These are phyloP conservation scores for Phenganax subtilis DNA, from an alignment of 92 coral and sea anemone species.

Conservation along the genomic window DNA sequence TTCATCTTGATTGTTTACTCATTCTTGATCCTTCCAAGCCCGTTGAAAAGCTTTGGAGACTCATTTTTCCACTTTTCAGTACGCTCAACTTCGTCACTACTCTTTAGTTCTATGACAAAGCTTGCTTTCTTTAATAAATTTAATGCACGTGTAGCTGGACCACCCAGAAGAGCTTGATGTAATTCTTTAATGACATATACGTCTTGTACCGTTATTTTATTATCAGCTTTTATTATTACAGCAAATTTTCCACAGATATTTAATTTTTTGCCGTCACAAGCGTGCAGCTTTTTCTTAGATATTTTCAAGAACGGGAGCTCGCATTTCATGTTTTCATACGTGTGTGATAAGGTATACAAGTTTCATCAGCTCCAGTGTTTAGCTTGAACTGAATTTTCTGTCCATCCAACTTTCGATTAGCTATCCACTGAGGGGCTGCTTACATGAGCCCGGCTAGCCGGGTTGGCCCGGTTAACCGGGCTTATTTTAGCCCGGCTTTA, in stretches of 20 bases:
- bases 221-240: background rate
- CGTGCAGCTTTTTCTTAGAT: slow-evolving; percentile 1
- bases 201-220: background rate
- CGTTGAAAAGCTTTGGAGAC: slow-evolving; percentile 15
- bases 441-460: too few relatives aligned
- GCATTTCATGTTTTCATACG: background rate
- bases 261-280: slow-evolving; percentile 2
- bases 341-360: background rate
- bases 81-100: background rate
- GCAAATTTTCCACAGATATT: slow-evolving; percentile 3
- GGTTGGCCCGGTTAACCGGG: too few relatives aligned
- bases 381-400: too few relatives aligned
- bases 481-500: too few relatives aligned
- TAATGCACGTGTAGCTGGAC: background rate
- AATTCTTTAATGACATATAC: slow-evolving; percentile 12
- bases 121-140: background rate
- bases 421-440: too few relatives aligned
- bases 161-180: slow-evolving; percentile 21
- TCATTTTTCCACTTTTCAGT: background rate
- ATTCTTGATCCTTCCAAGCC: slow-evolving; percentile 3
- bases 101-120: background rate
- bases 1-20: slow-evolving; percentile 1
- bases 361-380: too few relatives aligned
- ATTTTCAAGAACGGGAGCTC: background rate
- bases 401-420: too few relatives aligned